Conservation (phyloP, 2,888 invertebrate genomes). For the Dryobota labecula region DNA sequence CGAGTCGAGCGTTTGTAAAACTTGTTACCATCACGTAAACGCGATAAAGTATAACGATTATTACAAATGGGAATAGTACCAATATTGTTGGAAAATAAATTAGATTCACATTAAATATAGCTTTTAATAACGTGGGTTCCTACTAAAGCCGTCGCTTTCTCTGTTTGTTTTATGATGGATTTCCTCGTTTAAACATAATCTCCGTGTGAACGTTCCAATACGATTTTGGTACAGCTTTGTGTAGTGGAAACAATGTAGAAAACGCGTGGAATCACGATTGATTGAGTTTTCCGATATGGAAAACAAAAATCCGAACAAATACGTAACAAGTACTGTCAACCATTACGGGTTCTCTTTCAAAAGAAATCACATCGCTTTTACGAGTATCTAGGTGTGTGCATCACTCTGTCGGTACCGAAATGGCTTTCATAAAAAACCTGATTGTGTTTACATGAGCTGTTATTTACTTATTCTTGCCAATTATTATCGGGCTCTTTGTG, state of each 20-base stretch:
- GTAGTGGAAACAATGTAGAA: slow-evolving; percentile 30
- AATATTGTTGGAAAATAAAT: slow-evolving; percentile 51
- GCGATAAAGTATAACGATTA: slow-evolving; percentile 51
- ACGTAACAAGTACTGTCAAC: slow-evolving; percentile 22
- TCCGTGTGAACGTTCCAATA: slow-evolving; percentile 27
- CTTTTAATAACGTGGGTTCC: slow-evolving; percentile 19
- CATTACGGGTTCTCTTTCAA: slow-evolving; percentile 24
- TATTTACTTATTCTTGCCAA: slow-evolving; percentile 39
- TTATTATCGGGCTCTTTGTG: slow-evolving; percentile 27
- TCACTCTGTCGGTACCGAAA: slow-evolving; percentile 17
- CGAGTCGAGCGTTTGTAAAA: slow-evolving; percentile 25
- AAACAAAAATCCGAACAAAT: slow-evolving; percentile 30
- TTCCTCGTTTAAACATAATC: slow-evolving; percentile 12
- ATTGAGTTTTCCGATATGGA: slow-evolving; percentile 31
- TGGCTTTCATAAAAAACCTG: slow-evolving; percentile 37
- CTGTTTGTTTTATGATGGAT: slow-evolving; percentile 28
- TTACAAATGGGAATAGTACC: slow-evolving; percentile 44
- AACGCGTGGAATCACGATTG: slow-evolving; percentile 24
- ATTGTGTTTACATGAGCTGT: slow-evolving; percentile 36
- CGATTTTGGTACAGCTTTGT: slow-evolving; percentile 37
- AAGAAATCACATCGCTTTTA: slow-evolving; percentile 33
- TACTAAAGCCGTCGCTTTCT: neutral
- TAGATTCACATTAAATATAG: slow-evolving; percentile 35
- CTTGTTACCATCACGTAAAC: slow-evolving; percentile 53
- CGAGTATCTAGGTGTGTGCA: slow-evolving; percentile 16